Percentiles rank a stretch among this genome's conserved stretches.
Conservation (phyloP, 2,888 invertebrate genomes). For the Drosophila borborema region DNA sequence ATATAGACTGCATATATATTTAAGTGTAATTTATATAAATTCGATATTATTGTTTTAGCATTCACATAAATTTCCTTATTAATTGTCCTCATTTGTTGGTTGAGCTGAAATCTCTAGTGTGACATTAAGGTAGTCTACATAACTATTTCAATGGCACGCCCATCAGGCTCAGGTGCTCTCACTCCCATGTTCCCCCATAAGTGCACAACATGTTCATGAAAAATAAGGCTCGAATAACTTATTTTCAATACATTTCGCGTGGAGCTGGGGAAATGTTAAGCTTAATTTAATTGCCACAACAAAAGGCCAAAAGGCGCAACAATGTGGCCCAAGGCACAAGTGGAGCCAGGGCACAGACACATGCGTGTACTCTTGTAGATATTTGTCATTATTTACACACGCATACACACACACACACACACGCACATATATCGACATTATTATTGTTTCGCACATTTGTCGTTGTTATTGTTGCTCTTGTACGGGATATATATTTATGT, state of each 20-base stretch:
- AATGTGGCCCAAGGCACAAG: slow-evolving; percentile 64
- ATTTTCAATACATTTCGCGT: slow-evolving; percentile 45
- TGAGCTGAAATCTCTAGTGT: slow-evolving; percentile 54
- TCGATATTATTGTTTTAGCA: too few species aligned
- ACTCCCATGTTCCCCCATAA: slow-evolving; percentile 24
- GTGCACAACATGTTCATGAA: slow-evolving; percentile 4
- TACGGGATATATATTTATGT: slow-evolving; percentile 36
- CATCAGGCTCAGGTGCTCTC: slow-evolving; percentile 26
- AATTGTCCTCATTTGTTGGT: slow-evolving; percentile 38
- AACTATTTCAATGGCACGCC: slow-evolving; percentile 56
- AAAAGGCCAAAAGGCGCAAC: slow-evolving; percentile 70
- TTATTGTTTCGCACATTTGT: slow-evolving; percentile 57
- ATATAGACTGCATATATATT: too few species aligned
- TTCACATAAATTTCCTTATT: slow-evolving; percentile 14
- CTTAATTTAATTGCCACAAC: slow-evolving; percentile 79
- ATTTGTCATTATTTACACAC: slow-evolving; percentile 50
- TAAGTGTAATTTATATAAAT: too few species aligned
- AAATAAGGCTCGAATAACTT: slow-evolving; percentile 18
- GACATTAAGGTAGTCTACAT: slow-evolving; percentile 59
- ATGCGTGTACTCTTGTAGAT: slow-evolving; percentile 26
- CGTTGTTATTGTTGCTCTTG: slow-evolving; percentile 54
- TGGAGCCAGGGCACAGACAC: slow-evolving; percentile 12
- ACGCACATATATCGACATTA: slow-evolving; percentile 21
- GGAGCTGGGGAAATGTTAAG: slow-evolving; percentile 68
- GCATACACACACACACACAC: slow-evolving; percentile 3